Evolutionary conservation across 2,797 vertebrate genomes (phyloP), one percentile per base, ranked within the genome.

Genomic region (Alfaro cultratus): DNA sequence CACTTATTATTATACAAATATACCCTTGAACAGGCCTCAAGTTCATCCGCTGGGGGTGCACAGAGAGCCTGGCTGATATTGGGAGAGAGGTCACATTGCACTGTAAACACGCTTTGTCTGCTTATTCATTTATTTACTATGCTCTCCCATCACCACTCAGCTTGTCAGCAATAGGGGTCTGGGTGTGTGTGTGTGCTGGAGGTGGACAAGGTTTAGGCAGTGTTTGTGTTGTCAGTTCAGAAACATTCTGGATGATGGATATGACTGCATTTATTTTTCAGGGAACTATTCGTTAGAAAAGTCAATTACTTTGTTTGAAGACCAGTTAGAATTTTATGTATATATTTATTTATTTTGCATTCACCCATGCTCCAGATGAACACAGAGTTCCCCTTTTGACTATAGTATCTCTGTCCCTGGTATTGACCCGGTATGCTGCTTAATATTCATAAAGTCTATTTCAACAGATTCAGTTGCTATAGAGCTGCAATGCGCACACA

Each of bases 371-470:
- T 79, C 60, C 78, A 75, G 84, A 76, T 60, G 75, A 79, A 73
- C 82, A 64, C 29, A 67, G 74, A n/a, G 87, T 87, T 77, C 80
- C 87, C 36, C 79, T 80, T 85, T 90, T 85, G 92, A 90, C 87
- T 85, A 60, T 86, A 80, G 91, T 81, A 83, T 83, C 76, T 57
- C 83, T 83, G 89, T 93, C 91, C 87, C 86, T 70, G 1, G 91
- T 97, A 97, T 96, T 96, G 97, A 97, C 94, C 93, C 91, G 79
- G 62, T 26, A 72, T 79, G 83, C 76, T 94, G 87, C 95, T 98
- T 98, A 99, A 98, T 98, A 99, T 99, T 98, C 97, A 98, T 98
- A 97, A 98, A 97, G 96, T 95, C 96, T 95, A 91, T 95, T 97
- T 96, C 95, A 96, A 96, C 96, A 95, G 94, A 95, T 96, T 94